A percentile compares a stretch with the other conserved stretches of the same genome.
These are phyloP conservation scores for Macrotis lagotis DNA, from an alignment of 2,113 vertebrate genomes.

Conservation along the genomic window DNA sequence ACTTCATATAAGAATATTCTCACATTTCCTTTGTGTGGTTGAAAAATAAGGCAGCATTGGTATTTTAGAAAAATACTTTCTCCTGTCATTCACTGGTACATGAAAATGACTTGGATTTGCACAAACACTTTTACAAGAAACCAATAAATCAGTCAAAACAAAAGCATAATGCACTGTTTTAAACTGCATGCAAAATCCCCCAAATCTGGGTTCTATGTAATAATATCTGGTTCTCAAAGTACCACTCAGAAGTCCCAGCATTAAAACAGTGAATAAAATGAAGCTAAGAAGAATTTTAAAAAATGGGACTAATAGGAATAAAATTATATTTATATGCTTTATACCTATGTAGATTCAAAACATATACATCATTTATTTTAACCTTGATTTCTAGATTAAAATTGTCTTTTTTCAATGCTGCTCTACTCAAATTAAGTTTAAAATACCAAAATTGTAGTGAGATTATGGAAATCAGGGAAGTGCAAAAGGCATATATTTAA, in stretches of 20 bases:
- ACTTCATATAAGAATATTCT: neutral
- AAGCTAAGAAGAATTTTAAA: conserved; percentile 12
- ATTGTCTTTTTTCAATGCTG: conserved; percentile 22
- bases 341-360: neutral
- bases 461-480: neutral
- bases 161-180: neutral
- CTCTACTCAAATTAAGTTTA: conserved; percentile 19
- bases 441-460: conserved; percentile 9
- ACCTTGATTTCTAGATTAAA: conserved; percentile 19
- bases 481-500: conserved; percentile 6
- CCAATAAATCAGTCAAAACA: neutral
- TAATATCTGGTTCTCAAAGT: neutral
- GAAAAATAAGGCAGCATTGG: neutral
- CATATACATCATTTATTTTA: neutral
- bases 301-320: neutral
- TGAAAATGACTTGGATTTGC: neutral
- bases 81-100: neutral
- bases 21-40: conserved; percentile 1
- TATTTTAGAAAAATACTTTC: neutral
- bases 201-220: neutral
- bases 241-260: conserved; percentile 25
- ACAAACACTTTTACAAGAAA: neutral
- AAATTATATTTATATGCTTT: conserved; percentile 18
- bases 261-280: conserved; percentile 7
- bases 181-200: neutral